Evolutionary conservation across 1,140 invertebrate species (phyloP).

Genomic region (Epicauta chinensis): DNA sequence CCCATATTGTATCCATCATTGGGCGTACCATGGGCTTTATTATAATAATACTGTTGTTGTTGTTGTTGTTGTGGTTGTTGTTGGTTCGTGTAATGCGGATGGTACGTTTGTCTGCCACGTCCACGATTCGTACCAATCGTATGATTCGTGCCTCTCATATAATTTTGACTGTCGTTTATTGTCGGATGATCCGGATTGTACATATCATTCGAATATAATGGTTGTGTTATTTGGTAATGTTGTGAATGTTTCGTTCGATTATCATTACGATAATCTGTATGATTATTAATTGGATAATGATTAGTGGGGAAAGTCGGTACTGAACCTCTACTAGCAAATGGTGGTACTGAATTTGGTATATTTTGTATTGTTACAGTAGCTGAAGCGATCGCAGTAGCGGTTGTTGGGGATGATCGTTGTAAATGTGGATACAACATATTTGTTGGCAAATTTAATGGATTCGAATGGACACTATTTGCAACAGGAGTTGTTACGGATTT

Average conservation of each 20-base stretch:
- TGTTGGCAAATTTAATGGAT: slow-evolving; percentile 43
- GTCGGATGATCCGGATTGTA: slow-evolving; percentile 43
- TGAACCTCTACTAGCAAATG: slow-evolving; percentile 49
- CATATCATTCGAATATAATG: slow-evolving; percentile 46
- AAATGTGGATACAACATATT: slow-evolving; percentile 52
- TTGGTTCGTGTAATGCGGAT: slow-evolving; percentile 38
- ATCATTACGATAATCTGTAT: slow-evolving; percentile 32
- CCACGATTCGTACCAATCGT: slow-evolving; percentile 2
- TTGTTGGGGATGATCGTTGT: slow-evolving; percentile 53
- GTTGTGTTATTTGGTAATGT: slow-evolving; percentile 42
- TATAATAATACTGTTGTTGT: slow-evolving; percentile 43
- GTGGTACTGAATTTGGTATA: slow-evolving; percentile 50
- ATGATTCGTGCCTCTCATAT: slow-evolving; percentile 40
- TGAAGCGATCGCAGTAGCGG: slow-evolving; percentile 50
- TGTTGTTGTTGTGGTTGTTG: no score
- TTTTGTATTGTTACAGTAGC: slow-evolving; percentile 52
- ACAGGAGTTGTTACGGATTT: slow-evolving; percentile 55
- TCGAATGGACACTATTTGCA: slow-evolving; percentile 34
- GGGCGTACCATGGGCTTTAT: slow-evolving; percentile 41
- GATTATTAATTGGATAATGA: slow-evolving; percentile 39
- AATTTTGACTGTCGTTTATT: slow-evolving; percentile 40
- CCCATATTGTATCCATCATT: slow-evolving; percentile 42
- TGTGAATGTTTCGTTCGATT: slow-evolving; percentile 43
- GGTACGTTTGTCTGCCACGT: slow-evolving; percentile 35
- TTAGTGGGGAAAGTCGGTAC: slow-evolving; percentile 31